Conservation (phyloP, 2,888 invertebrate species). For the Drosophila flavopinicola region DNA sequence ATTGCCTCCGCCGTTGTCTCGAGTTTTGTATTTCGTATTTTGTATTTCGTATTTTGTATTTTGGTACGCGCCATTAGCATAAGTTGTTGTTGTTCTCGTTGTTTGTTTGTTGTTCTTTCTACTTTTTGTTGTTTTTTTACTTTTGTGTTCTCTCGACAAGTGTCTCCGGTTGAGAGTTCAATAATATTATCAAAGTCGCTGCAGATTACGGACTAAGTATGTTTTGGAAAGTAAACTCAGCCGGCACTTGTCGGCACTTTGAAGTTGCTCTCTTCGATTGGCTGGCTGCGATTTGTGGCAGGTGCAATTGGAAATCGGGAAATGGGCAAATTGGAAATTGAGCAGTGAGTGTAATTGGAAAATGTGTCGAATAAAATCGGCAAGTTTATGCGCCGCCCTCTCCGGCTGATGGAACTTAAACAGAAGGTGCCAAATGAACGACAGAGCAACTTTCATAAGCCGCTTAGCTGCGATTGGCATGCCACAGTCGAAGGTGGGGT, state of each 20-base stretch:
- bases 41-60: slow-evolving; percentile 42
- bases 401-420: slow-evolving; percentile 26
- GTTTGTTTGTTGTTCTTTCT: slow-evolving; percentile 17
- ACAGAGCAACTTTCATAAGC: slow-evolving; percentile 48
- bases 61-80: slow-evolving; percentile 80
- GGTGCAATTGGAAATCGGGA: slow-evolving; percentile 33
- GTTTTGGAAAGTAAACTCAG: slow-evolving; percentile 62
- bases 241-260: slow-evolving; percentile 45
- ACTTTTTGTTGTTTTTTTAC: slow-evolving; percentile 14
- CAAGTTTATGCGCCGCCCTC: slow-evolving; percentile 45
- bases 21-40: slow-evolving; percentile 62
- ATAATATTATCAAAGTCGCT: slow-evolving; percentile 37
- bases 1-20: slow-evolving; percentile 51
- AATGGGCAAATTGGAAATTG: slow-evolving; percentile 31
- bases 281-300: slow-evolving; percentile 41
- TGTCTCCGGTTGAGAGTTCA: slow-evolving; percentile 40
- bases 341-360: slow-evolving; percentile 22
- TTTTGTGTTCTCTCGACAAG: slow-evolving; percentile 63
- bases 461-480: slow-evolving; percentile 54
- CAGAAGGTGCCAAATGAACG: slow-evolving; percentile 51
- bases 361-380: slow-evolving; percentile 43
- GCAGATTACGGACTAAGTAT: slow-evolving; percentile 65
- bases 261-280: slow-evolving; percentile 30
- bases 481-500: not conserved
- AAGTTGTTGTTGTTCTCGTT: slow-evolving; percentile 50